Conservation (phyloP, 2,113 vertebrate species). For the chimpanzee (Pan troglodytes) region DNA sequence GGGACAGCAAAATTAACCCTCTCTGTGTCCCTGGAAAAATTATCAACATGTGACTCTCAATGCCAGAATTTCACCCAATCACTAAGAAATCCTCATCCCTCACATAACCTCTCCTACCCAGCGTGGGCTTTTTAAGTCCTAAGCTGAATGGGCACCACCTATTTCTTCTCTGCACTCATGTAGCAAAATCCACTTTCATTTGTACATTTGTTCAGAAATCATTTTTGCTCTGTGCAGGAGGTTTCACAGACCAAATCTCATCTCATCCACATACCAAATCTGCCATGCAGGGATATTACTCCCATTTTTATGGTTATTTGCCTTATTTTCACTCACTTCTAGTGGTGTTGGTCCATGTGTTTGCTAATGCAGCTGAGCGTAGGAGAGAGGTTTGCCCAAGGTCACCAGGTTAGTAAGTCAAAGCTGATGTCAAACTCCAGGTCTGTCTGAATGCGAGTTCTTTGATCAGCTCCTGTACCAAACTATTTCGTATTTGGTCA, state of each 20-base stretch:
- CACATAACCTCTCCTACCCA: neutral
- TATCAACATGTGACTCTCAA: fast-evolving
- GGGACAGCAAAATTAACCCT: neutral
- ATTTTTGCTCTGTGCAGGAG: neutral
- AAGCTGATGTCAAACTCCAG: neutral
- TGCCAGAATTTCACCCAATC: neutral
- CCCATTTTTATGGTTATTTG: neutral
- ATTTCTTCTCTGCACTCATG: neutral
- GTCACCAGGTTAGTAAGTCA: neutral
- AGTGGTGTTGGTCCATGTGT: fast-evolving
- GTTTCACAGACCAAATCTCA: neutral
- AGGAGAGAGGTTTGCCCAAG: too few species aligned
- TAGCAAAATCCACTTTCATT: neutral
- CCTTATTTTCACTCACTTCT: neutral
- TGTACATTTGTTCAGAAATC: neutral
- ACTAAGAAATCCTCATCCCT: neutral
- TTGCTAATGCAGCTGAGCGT: fast-evolving
- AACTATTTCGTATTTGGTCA: neutral
- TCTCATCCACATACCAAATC: fast-evolving
- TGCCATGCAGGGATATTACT: fast-evolving
- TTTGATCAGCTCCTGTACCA: too few species aligned
- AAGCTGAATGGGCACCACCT: neutral
- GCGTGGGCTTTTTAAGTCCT: neutral
- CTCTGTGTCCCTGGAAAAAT: neutral
- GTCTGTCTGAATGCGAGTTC: neutral